Evolutionary conservation across 2,113 vertebrate species (phyloP).

Genomic region (Carollia perspicillata): DNA sequence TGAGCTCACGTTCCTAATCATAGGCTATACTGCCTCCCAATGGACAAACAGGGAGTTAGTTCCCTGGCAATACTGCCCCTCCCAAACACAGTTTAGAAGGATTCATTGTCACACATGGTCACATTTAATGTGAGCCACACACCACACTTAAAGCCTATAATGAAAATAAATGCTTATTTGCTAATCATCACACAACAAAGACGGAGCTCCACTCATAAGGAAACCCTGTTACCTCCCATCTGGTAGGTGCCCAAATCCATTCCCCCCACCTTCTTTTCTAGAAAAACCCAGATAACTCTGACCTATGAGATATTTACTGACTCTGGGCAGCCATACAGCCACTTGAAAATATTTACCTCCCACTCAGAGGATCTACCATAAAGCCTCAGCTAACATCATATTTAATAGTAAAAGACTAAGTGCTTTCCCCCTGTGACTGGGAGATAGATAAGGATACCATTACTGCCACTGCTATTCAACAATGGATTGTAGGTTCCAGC

Average conservation of each 20-base stretch:
- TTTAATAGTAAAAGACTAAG: neutral
- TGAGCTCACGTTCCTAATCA: neutral
- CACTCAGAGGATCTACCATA: neutral
- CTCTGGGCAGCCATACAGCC: neutral
- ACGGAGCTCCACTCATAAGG: neutral
- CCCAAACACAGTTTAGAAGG: neutral
- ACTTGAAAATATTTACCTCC: neutral
- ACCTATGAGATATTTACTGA: too few relatives aligned
- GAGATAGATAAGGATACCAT: neutral
- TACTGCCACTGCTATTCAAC: neutral
- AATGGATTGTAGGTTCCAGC: neutral
- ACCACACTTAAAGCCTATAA: neutral
- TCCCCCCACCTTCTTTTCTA: neutral
- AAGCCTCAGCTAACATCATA: neutral
- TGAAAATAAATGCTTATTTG: neutral
- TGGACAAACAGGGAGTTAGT: neutral
- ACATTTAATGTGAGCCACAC: neutral
- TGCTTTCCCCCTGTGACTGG: neutral
- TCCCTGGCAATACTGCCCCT: neutral
- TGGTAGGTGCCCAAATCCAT: neutral
- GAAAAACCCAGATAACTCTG: neutral
- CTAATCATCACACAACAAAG: neutral
- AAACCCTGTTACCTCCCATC: neutral
- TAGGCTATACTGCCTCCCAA: conserved; percentile 26
- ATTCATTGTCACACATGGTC: neutral